phyloP scores from a whole-genome alignment of 2,797 vertebrate genomes.

The Micropoecilia bifurca region DNA sequence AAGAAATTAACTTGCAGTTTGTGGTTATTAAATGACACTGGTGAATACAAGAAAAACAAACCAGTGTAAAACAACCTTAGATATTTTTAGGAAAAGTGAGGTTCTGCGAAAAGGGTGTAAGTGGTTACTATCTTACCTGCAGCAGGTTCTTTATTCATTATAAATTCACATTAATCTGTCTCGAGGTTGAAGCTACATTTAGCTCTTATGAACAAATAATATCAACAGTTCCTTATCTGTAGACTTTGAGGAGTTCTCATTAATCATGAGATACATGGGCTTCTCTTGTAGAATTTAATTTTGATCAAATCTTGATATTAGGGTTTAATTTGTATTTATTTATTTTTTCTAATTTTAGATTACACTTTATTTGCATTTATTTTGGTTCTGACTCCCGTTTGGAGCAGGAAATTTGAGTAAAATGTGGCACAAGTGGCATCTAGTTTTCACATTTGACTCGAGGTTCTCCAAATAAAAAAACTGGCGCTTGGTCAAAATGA shows the following conservation, averaged over 20 bases:
- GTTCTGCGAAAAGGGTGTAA: background rate
- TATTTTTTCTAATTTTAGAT: background rate
- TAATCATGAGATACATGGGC: background rate
- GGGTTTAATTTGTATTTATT: too few species aligned
- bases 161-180: background rate
- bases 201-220: background rate
- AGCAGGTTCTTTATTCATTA: too few species aligned
- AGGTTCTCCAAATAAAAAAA: background rate
- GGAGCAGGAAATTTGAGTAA: too few species aligned
- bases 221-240: background rate
- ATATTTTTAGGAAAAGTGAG: background rate
- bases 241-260: background rate
- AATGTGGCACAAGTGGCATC: too few species aligned
- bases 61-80: background rate
- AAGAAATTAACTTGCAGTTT: slow-evolving; percentile 53
- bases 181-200: background rate
- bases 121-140: background rate
- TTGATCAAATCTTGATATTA: background rate
- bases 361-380: background rate
- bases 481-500: background rate
- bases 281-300: background rate
- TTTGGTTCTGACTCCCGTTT: background rate
- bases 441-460: too few species aligned
- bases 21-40: slow-evolving; percentile 15
- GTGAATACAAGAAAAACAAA: background rate